Conservation (phyloP, 2,888 invertebrate species). For the Drosophila stalkeri region DNA sequence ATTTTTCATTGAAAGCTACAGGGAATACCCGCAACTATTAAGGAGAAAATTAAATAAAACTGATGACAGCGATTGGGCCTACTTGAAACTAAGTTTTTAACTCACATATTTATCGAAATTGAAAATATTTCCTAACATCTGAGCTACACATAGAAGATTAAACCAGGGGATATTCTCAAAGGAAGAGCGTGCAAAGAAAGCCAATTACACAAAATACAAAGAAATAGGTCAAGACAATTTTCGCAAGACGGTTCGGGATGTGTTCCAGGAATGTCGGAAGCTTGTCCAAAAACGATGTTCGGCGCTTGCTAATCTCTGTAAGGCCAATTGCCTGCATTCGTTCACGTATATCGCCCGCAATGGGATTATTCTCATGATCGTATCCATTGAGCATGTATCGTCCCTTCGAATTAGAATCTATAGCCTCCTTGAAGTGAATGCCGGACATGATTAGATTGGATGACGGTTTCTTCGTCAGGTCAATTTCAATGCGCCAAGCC, state of each 20-base stretch:
- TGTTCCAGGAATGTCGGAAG: accelerated
- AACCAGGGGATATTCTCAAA: not conserved
- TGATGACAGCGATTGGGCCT: not conserved
- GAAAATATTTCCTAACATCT: not conserved
- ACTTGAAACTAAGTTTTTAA: not conserved
- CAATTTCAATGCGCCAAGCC: not conserved
- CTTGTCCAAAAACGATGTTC: not conserved
- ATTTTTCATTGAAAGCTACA: too few species aligned
- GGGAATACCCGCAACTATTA: too few species aligned
- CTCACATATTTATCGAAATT: not conserved
- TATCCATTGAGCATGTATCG: not conserved
- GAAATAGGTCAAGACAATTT: slow-evolving; percentile 21
- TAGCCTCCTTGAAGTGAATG: not conserved
- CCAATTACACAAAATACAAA: slow-evolving; percentile 27
- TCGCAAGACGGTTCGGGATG: not conserved
- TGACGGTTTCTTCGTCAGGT: not conserved
- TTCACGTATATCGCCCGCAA: not conserved
- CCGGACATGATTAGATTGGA: not conserved
- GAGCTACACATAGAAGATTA: not conserved
- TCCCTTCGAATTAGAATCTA: not conserved
- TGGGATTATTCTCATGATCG: not conserved
- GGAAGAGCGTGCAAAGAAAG: not conserved
- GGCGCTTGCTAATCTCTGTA: accelerated
- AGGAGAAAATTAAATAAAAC: too few species aligned
- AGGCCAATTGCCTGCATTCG: too few species aligned